Conservation (phyloP, 1,140 invertebrate species). For the Anagrus nilaparvatae region DNA sequence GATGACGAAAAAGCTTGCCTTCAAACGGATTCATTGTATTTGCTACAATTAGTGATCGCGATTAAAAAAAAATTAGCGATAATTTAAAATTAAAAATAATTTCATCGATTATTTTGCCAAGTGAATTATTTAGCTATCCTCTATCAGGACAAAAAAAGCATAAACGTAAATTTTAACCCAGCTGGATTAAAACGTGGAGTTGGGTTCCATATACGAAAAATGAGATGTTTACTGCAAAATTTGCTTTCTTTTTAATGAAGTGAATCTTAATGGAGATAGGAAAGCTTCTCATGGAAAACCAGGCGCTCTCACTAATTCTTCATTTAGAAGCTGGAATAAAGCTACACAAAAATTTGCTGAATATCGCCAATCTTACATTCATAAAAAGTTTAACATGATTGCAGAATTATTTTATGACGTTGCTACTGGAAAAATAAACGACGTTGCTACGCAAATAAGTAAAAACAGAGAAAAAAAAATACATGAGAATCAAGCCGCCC, state of each 20-base stretch:
- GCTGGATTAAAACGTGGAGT: too few relatives aligned
- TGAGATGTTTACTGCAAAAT: constrained; percentile 4
- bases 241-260: constrained; percentile 6
- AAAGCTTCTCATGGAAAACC: constrained; percentile 8
- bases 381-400: constrained; percentile 5
- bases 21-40: too few relatives aligned
- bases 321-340: constrained; percentile 16
- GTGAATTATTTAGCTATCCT: too few relatives aligned
- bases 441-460: constrained; percentile 5
- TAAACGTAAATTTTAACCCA: too few relatives aligned
- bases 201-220: constrained; percentile 4
- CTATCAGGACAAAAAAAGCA: too few relatives aligned
- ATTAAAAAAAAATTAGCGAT: too few relatives aligned
- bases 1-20: too few relatives aligned
- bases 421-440: background rate
- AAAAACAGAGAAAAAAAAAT: constrained; percentile 10
- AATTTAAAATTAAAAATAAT: too few relatives aligned
- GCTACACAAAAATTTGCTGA: constrained; percentile 12
- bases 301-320: background rate
- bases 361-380: constrained; percentile 7
- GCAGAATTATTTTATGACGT: constrained; percentile 12
- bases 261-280: constrained; percentile 7
- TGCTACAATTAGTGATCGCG: too few relatives aligned
- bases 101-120: too few relatives aligned
- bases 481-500: constrained; percentile 15